Base-by-base conservation (phyloP, 1,140 invertebrate genomes). In the Neodiprion pinetum region DNA sequence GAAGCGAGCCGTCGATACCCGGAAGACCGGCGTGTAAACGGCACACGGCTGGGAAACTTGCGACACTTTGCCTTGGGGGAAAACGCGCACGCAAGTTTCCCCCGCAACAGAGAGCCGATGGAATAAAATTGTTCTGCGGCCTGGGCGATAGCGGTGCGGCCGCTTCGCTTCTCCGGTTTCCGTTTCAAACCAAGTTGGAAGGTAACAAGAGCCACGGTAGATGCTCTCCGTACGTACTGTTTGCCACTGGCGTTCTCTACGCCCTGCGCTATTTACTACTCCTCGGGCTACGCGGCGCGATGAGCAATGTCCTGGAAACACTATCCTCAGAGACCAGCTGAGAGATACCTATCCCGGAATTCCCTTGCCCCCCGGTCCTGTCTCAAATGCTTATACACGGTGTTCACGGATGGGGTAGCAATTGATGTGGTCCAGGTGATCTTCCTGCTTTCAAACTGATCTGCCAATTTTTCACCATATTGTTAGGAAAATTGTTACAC, bases 81-180 rank as follows among this genome's bases (percentile, higher is more conserved):
- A 72, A 12, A 17, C 65, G 23, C 47, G 47, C 40, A 23, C 74
- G 82, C 80, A 85, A 84, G 81, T 85, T 85, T 81, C 75, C 76
- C 81, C 78, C 83, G 17, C 17, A 83, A 81, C 28, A 61, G 10
- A 61, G 80, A 84, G 80, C 81, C 81, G 81, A 85, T 81, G 82
- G 80, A 83, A 84, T 83, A 83, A 83, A 85, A 85, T 82, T 77
- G 80, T 83, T 83, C 65, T 53, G 61, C 40, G 67, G 17, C 17
- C 17, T 21, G 50, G 50, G 50, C 50, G 50, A 11, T 53, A 10
- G 48, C 70, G 72, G 61, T 49, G 65, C 14, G 61, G 47, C 7
- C 50, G 61, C 47, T 21, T 21, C 70, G 21, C 74, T 12, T 11
- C 28, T 69, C 12, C 72, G 71, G 50, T 74, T 76, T 77, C 78